Evolutionary conservation across 2,888 invertebrate genomes (phyloP), one percentile per base, ranked within the genome.

Genomic region (Conops quadrifasciatus): DNA sequence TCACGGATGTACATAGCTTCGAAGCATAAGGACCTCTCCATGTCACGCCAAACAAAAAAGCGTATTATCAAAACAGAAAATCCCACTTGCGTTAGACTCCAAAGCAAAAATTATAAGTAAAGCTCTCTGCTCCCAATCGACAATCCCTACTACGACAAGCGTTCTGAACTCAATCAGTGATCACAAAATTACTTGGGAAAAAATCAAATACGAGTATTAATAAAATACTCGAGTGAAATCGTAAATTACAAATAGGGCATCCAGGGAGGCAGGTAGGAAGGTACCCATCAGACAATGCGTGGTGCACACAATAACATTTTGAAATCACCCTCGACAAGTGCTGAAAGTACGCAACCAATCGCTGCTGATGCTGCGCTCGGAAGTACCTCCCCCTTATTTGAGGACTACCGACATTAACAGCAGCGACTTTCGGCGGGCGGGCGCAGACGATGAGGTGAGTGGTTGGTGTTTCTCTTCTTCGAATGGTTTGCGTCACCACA

Each of bases 131-230:
- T 65, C 51, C n/a, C 21, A 58, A 30, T 24, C 21, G 26, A 60
- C 45, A 60, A 49, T 69, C 68, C 65, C 19, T 26, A 36, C 36
- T 36, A 36, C n/a, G n/a, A n/a, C n/a, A 36, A 36, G 4, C 36
- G 5, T 36, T 56, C 59, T 43, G 47, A 79, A 80, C 81, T 82
- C 81, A 81, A 82, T 82, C 80, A 77, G 75, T 79, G 78, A 82
- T 82, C 79, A 82, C 58, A 45, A 60, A 64, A 59, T 67, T 72
- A 71, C 72, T 47, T 70, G 63, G 66, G 53, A 30, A 53, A 67
- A 58, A 43, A 64, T 28, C 65, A 70, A 45, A 64, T 43, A 47
- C 16, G 5, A 60, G 19, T n/a, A 26, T 59, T 11, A 19, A 59
- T 56, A 60, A n/a, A n/a, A n/a, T n/a, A n/a, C n/a, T n/a, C 59